These are phyloP conservation scores for Corythoichthys haematopterus DNA, from an alignment of 2,113 vertebrate genomes.

Conservation along the genomic window DNA sequence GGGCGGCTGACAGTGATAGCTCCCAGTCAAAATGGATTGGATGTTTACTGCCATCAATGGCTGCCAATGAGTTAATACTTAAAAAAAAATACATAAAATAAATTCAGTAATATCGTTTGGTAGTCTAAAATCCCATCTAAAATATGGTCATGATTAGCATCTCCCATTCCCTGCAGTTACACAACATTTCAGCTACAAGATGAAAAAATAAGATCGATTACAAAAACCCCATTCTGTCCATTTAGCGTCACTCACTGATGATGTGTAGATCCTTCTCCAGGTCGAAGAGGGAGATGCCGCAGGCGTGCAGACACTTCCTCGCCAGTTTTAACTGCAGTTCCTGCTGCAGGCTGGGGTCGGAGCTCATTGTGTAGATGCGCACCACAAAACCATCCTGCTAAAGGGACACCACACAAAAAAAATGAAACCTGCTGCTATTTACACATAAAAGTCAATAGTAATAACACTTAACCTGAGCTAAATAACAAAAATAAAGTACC, in stretches of 20 bases:
- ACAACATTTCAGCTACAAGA: not conserved
- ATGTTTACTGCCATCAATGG: no score
- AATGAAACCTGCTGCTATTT: not conserved
- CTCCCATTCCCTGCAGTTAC: no score
- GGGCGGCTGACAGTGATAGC: no score
- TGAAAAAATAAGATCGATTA: not conserved
- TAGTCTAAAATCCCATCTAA: no score
- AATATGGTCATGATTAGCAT: not conserved
- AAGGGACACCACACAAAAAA: conserved; percentile 9
- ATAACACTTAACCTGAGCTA: no score
- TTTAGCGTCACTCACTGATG: conserved; percentile 82
- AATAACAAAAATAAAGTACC: no score
- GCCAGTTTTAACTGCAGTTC: conserved; percentile 97
- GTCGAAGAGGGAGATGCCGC: conserved; percentile 96
- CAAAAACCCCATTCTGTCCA: not conserved
- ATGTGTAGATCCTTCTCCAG: conserved; percentile 98
- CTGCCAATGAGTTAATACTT: no score
- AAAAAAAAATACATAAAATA: no score
- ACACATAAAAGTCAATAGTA: not conserved
- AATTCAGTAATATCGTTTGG: no score
- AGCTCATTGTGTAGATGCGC: conserved; percentile 92
- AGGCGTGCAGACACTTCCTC: conserved; percentile 96
- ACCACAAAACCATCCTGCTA: conserved; percentile 95
- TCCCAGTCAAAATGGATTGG: no score
- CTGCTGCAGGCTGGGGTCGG: conserved; percentile 93